These are phyloP conservation scores for Argyrosomus regius DNA, from an alignment of 2,797 vertebrate species.

Conservation along the genomic window DNA sequence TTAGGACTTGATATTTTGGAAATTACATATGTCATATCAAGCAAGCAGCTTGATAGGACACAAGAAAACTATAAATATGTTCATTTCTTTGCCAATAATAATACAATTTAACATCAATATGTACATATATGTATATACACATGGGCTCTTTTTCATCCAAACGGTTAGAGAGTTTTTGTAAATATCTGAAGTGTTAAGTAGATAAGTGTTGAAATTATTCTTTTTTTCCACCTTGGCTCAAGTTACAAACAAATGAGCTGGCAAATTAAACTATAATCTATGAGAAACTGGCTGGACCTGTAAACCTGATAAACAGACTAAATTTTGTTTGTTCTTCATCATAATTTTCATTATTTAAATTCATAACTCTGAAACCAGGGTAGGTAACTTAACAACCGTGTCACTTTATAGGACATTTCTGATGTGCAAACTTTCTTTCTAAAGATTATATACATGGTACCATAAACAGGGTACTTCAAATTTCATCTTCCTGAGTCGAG, in stretches of 20 bases:
- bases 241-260: neutral
- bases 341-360: neutral
- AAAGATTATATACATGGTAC: neutral
- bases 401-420: neutral
- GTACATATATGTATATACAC: no score
- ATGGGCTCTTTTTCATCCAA: no score
- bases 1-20: no score
- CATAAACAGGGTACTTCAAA: no score
- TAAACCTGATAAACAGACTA: neutral
- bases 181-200: no score
- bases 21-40: no score
- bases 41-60: no score
- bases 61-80: no score
- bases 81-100: no score
- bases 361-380: neutral
- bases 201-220: no score
- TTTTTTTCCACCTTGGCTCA: neutral
- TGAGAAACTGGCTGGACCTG: neutral
- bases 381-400: neutral
- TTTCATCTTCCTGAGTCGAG: neutral
- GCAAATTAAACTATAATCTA: neutral
- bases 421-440: neutral
- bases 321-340: neutral
- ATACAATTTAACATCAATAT: no score
- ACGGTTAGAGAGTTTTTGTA: no score